A percentile compares a stretch with the other conserved stretches of the same genome.
phyloP scores from a whole-genome alignment of 1,140 invertebrate species.

The Anoplolepis gracilipes region DNA sequence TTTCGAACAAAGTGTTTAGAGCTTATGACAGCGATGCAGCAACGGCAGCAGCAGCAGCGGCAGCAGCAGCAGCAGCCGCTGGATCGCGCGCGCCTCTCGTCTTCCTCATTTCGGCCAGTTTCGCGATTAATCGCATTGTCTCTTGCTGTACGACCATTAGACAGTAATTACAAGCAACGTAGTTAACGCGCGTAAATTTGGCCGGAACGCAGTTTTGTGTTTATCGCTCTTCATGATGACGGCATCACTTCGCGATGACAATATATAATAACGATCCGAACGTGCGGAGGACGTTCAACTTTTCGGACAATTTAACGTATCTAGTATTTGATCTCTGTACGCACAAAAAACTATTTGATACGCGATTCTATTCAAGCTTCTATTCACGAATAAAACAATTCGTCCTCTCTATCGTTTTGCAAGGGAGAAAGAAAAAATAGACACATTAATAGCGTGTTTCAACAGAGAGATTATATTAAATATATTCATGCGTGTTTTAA shows the following conservation, averaged over 20 bases:
- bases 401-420: too few species aligned
- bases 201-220: constrained; percentile 41
- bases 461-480: too few species aligned
- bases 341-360: neutral
- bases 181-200: constrained; percentile 56
- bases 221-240: constrained; percentile 37
- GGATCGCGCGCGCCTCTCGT: constrained; percentile 45
- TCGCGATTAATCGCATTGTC: constrained; percentile 61
- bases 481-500: too few species aligned
- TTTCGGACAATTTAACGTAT: neutral
- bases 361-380: neutral
- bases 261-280: neutral
- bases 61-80: constrained; percentile 1
- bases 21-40: constrained; percentile 57
- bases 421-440: too few species aligned
- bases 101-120: constrained; percentile 45
- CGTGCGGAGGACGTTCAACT: neutral
- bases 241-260: neutral
- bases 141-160: constrained; percentile 57
- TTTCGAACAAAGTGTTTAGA: constrained; percentile 62
- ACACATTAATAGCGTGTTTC: too few species aligned
- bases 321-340: neutral
- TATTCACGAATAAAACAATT: neutral
- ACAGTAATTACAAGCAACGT: constrained; percentile 63
- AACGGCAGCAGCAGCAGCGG: neutral